Evolutionary conservation across 2,113 vertebrate genomes (phyloP).

Genomic region (Ophiodon elongatus): DNA sequence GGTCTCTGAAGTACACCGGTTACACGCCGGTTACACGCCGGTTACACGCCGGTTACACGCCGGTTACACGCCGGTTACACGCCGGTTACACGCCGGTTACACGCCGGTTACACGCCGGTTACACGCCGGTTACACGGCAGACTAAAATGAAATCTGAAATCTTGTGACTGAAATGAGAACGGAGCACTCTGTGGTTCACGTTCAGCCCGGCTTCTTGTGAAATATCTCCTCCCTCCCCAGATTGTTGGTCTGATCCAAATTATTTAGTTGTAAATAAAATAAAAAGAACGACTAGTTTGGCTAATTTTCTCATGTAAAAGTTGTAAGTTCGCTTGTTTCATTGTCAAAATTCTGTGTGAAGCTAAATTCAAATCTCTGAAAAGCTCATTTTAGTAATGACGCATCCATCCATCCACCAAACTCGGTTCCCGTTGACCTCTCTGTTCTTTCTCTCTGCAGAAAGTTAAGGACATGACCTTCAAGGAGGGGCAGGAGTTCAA

Average conservation of each 20-base stretch:
- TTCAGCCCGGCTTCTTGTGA: background rate
- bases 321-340: too few relatives aligned
- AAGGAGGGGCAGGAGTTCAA: constrained; percentile 83
- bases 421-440: background rate
- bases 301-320: background rate
- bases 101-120: too few relatives aligned
- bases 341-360: background rate
- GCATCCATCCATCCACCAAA: background rate
- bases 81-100: too few relatives aligned
- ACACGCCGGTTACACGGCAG: too few relatives aligned
- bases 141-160: too few relatives aligned
- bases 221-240: background rate
- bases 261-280: background rate
- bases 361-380: background rate
- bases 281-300: background rate
- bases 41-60: too few relatives aligned
- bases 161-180: too few relatives aligned
- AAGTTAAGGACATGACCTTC: constrained; percentile 77
- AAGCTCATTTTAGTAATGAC: background rate
- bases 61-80: too few relatives aligned
- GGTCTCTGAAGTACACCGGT: background rate
- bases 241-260: background rate
- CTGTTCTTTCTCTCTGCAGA: constrained; percentile 54
- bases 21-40: too few relatives aligned
- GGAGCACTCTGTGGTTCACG: too few relatives aligned